These are phyloP conservation scores for Porites evermanni DNA, from an alignment of 92 coral and sea anemone species.

Conservation along the genomic window DNA sequence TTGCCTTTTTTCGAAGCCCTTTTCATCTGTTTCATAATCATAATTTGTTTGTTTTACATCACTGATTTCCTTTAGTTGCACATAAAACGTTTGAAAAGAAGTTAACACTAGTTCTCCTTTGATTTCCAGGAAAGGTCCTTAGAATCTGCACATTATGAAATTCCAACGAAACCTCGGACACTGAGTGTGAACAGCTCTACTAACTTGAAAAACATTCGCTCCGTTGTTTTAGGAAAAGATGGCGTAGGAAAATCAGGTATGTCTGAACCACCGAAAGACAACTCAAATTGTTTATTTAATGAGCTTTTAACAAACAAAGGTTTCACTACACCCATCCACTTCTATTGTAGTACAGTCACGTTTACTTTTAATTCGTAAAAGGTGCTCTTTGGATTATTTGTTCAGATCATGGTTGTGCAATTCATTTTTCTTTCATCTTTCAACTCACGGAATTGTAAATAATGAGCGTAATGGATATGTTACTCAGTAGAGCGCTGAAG, in stretches of 20 bases:
- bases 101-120: neutral
- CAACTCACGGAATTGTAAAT: neutral
- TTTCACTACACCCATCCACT: neutral
- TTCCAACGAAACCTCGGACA: slow-evolving; percentile 26
- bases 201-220: slow-evolving; percentile 60
- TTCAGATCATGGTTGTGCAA: neutral
- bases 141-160: slow-evolving; percentile 26
- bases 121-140: slow-evolving; percentile 28
- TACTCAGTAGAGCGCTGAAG: neutral
- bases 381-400: neutral
- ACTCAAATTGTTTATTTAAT: neutral
- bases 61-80: neutral
- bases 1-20: too few species aligned
- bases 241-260: slow-evolving; percentile 94
- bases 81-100: neutral
- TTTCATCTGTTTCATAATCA: too few species aligned
- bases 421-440: neutral
- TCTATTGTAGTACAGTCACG: slow-evolving; percentile 7
- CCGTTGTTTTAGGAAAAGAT: slow-evolving; percentile 81
- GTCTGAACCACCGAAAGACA: neutral
- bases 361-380: neutral
- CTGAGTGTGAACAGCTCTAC: neutral
- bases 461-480: neutral
- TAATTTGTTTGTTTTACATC: too few species aligned
- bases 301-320: slow-evolving; percentile 18